Evolutionary conservation across 92 coral and sea anemone genomes (phyloP).

Genomic region (Heteractis magnifica): DNA sequence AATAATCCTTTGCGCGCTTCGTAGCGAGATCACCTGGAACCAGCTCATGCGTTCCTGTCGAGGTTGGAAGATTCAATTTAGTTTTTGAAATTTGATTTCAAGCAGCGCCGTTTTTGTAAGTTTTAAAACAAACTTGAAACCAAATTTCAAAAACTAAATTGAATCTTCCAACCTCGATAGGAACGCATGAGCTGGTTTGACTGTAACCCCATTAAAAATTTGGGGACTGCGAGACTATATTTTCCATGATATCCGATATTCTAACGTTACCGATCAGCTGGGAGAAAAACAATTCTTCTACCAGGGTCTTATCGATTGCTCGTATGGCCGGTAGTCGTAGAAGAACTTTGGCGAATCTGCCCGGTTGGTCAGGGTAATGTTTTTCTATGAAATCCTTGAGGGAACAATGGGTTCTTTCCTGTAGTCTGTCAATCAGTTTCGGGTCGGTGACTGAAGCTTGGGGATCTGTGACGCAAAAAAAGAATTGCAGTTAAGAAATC

Average conservation of each 20-base stretch:
- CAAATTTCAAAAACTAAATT: not conserved
- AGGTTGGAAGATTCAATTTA: too few relatives aligned
- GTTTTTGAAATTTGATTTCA: too few relatives aligned
- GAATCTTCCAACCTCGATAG: not conserved
- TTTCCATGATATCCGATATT: constrained; percentile 87
- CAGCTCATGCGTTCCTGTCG: too few relatives aligned
- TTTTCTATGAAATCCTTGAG: constrained; percentile 76
- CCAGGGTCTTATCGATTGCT: constrained; percentile 63
- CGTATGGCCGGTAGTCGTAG: constrained; percentile 83
- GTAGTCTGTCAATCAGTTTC: constrained; percentile 74
- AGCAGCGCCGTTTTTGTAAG: too few relatives aligned
- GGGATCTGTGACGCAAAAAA: constrained; percentile 22
- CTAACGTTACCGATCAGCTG: constrained; percentile 90
- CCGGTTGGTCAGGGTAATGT: constrained; percentile 61
- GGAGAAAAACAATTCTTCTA: constrained; percentile 89
- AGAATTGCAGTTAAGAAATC: not conserved
- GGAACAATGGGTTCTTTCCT: constrained; percentile 87
- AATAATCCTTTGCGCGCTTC: too few relatives aligned
- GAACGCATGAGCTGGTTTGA: not conserved
- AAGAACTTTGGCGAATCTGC: constrained; percentile 87
- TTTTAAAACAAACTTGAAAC: not conserved
- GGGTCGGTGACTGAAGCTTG: constrained; percentile 52
- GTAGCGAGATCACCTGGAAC: too few relatives aligned
- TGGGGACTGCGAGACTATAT: constrained; percentile 55
- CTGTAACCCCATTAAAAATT: not conserved